Evolutionary conservation across 1,140 invertebrate genomes (phyloP).

Genomic region (Uloborus diversus): DNA sequence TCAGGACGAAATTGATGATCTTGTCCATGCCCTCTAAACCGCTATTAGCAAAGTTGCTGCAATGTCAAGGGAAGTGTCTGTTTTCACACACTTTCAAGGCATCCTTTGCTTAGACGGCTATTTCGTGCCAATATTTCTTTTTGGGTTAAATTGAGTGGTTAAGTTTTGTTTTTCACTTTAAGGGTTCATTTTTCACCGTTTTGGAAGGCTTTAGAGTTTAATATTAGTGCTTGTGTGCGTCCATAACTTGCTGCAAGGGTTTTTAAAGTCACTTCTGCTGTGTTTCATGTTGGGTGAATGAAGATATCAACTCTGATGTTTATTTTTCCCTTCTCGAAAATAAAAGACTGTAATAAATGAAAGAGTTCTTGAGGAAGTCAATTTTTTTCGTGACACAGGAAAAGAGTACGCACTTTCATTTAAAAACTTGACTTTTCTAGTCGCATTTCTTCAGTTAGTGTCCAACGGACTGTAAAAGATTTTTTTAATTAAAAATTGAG

Average conservation of each 20-base stretch:
- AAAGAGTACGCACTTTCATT: too few relatives aligned
- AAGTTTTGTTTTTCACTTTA: slow-evolving; percentile 13
- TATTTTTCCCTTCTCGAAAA: too few relatives aligned
- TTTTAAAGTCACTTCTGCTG: neutral
- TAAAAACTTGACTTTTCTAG: too few relatives aligned
- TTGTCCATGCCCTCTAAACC: neutral
- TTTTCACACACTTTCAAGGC: neutral
- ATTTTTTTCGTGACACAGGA: too few relatives aligned
- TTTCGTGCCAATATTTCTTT: neutral
- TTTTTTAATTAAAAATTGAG: too few relatives aligned
- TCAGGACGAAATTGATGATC: slow-evolving; percentile 33
- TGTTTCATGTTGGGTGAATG: neutral
- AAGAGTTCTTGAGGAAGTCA: too few relatives aligned
- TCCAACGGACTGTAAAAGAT: too few relatives aligned
- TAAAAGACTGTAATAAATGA: too few relatives aligned
- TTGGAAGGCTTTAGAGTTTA: slow-evolving; percentile 8
- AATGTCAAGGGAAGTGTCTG: neutral
- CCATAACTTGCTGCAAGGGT: neutral
- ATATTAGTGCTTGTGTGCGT: neutral
- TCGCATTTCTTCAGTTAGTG: too few relatives aligned
- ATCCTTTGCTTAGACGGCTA: neutral
- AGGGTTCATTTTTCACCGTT: neutral
- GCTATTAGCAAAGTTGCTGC: neutral
- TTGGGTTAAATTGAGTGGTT: slow-evolving; percentile 7
- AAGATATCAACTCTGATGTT: too few relatives aligned